These are phyloP conservation scores for Gastrophysa polygoni DNA, from an alignment of 2,888 invertebrate species.

Conservation along the genomic window DNA sequence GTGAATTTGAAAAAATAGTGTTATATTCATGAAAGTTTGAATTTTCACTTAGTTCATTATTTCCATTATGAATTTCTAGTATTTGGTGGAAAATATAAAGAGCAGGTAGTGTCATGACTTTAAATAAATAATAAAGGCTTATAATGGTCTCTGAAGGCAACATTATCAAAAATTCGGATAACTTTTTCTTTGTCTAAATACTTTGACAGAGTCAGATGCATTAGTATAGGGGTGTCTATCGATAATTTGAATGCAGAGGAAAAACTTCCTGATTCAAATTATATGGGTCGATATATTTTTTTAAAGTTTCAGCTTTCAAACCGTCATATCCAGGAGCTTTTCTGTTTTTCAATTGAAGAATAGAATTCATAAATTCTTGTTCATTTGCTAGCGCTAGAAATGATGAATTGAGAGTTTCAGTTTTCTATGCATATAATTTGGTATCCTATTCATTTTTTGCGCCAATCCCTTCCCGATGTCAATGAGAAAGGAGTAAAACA, in stretches of 20 bases:
- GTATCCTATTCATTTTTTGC: too few relatives aligned
- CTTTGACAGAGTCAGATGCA: too few relatives aligned
- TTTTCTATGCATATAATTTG: too few relatives aligned
- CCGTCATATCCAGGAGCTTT: constrained; percentile 6
- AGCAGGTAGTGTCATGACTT: too few relatives aligned
- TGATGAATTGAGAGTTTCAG: too few relatives aligned
- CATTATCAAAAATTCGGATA: too few relatives aligned
- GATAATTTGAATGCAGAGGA: constrained; percentile 8
- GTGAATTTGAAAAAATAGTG: constrained; percentile 15
- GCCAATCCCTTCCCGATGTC: too few relatives aligned
- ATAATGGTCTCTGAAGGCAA: too few relatives aligned
- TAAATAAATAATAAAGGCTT: constrained; percentile 32
- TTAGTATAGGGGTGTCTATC: constrained; percentile 21
- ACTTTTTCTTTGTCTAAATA: constrained; percentile 18
- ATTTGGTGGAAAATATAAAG: too few relatives aligned
- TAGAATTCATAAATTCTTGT: constrained; percentile 1
- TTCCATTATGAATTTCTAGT: too few relatives aligned
- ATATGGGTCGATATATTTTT: neutral
- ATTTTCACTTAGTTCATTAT: constrained; percentile 24
- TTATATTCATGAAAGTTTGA: constrained; percentile 13
- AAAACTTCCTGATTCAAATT: constrained; percentile 7
- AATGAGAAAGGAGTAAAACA: too few relatives aligned
- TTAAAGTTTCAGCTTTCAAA: constrained; percentile 10
- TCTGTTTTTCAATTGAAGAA: constrained; percentile 9
- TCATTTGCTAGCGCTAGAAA: neutral